A percentile compares a stretch with the other conserved stretches of the same genome.
Evolutionary conservation across 2,797 vertebrate species (phyloP).

Genomic region (Sebastes hopkinsi): DNA sequence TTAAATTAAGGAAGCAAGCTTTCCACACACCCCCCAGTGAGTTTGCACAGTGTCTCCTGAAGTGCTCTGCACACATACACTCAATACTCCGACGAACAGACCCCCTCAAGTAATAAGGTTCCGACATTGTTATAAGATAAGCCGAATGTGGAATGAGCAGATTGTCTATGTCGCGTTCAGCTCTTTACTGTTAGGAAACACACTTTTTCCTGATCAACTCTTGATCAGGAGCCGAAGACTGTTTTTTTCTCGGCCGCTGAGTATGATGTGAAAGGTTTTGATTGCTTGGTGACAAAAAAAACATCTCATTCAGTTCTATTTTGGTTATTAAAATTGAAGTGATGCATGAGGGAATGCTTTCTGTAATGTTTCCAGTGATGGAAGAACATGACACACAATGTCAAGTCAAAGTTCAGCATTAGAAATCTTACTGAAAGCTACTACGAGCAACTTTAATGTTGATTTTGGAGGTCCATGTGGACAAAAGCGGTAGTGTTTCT

Average conservation of each 20-base stretch:
- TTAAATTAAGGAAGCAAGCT: slow-evolving; percentile 75
- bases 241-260: neutral
- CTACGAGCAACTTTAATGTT: neutral
- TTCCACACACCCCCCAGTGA: slow-evolving; percentile 60
- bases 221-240: neutral
- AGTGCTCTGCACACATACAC: slow-evolving; percentile 56
- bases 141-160: slow-evolving; percentile 31
- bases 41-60: slow-evolving; percentile 68
- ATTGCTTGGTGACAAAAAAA: neutral
- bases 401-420: neutral
- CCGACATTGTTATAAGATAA: slow-evolving; percentile 25
- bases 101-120: slow-evolving; percentile 44
- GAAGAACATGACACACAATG: neutral
- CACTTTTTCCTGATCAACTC: slow-evolving; percentile 4
- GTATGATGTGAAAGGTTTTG: neutral
- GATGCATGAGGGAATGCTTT: neutral
- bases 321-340: neutral
- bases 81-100: slow-evolving; percentile 20
- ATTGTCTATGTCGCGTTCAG: slow-evolving; percentile 16
- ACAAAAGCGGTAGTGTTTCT: neutral
- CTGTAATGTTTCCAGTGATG: neutral
- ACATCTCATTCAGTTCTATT: neutral
- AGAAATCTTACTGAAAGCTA: neutral
- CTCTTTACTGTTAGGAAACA: neutral
- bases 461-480: neutral